These are phyloP conservation scores for Pyrocephalus nanus DNA, from an alignment of 2,797 vertebrate genomes.

Conservation along the genomic window DNA sequence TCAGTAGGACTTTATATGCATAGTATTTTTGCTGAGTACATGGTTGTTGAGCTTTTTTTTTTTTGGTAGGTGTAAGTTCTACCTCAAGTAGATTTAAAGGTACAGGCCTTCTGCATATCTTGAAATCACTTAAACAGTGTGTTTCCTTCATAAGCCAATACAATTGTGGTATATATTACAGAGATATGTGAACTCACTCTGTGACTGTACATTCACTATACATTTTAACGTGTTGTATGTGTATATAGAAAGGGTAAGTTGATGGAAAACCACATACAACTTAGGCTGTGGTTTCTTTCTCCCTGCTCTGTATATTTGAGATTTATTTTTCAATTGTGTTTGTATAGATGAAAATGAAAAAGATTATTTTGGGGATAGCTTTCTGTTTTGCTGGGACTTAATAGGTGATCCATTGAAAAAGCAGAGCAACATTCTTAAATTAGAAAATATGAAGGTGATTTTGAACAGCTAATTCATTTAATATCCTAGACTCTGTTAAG, in stretches of 20 bases:
- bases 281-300: not conserved
- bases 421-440: not conserved
- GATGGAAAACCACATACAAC: not conserved
- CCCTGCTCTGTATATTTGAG: rapidly evolving
- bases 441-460: not conserved
- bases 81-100: not conserved
- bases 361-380: rapidly evolving
- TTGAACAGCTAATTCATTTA: not conserved
- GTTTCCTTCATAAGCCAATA: not conserved
- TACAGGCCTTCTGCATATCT: not conserved
- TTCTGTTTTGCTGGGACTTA: not conserved
- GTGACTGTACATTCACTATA: rapidly evolving
- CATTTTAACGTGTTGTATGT: rapidly evolving
- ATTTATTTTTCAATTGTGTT: not conserved
- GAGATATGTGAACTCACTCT: not conserved
- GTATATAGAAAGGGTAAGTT: too few relatives aligned
- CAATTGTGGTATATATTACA: rapidly evolving
- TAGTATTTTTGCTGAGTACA: not conserved
- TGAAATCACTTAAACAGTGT: not conserved
- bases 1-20: rapidly evolving
- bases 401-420: not conserved
- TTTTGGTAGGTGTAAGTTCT: not conserved
- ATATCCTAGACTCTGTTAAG: not conserved
- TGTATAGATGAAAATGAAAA: not conserved
- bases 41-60: not conserved